Base-by-base conservation (phyloP, 2,797 vertebrate species). In the Phoebastria nigripes region DNA sequence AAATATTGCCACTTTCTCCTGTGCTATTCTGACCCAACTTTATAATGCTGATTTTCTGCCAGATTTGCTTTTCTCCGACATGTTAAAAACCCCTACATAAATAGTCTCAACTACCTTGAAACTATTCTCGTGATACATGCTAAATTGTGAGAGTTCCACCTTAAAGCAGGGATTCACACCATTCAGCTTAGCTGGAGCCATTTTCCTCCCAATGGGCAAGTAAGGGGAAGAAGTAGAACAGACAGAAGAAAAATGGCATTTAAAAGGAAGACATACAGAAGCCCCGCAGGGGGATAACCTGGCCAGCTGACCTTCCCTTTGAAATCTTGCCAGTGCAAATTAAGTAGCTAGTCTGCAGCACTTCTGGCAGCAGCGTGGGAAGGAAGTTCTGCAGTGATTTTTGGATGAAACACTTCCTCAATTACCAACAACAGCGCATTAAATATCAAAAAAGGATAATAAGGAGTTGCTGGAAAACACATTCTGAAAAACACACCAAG, bases 251-350 rank as follows among this genome's bases (percentile, higher is more conserved):
- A 95, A 94, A 97, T 46, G 59, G 87, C 67, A 89, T 87, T 95
- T 49, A 71, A 69, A 86, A 73, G 61, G 59, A 92, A 93, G 81
- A 76, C 59, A 62, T 77, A 52, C 73, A 93, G 90, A 77, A 95
- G 81, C 74, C 83, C 81, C 1, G 1, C 12, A 1, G 84, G 67
- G 91, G 66, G 35, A 91, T 85, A 95, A 96, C 96, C 93, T 95
- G 93, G 92, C 81, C 83, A 67, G 83, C 59, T 89, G 96, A 97
- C 96, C 93, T 92, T 77, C 86, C 74, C 83, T 93, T 94, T 94
- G 96, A 96, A 95, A 94, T 87, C 63, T 26, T 96, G 94, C 95
- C 96, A 95, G 93, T 44, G 90, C 92, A 94, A 95, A 96, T 97
- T 82, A 95, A 96, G 90, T 71, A 95, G 93, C 76, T 87, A 39